Evolutionary conservation across 1,140 invertebrate genomes (phyloP).

Genomic region (Drosophila ercepeae): DNA sequence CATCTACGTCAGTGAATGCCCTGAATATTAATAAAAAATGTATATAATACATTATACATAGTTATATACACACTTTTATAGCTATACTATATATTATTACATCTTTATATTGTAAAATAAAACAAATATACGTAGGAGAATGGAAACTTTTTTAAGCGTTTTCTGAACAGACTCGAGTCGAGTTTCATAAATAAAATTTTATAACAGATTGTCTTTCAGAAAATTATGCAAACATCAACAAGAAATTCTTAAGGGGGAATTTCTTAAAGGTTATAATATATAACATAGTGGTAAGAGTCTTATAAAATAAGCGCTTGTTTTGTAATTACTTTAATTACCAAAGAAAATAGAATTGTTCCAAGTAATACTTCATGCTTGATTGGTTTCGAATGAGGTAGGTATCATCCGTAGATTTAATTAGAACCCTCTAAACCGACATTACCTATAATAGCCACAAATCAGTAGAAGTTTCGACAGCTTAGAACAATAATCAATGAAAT

Average conservation of each 20-base stretch:
- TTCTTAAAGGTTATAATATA: not conserved
- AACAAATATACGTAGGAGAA: not conserved
- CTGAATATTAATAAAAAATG: constrained; percentile 55
- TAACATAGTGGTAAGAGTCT: too few species aligned
- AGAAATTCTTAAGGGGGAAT: not conserved
- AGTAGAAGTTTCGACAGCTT: constrained; percentile 20
- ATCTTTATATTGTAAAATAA: constrained; percentile 29
- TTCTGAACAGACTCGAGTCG: not conserved
- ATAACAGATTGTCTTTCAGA: not conserved
- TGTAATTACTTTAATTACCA: not conserved
- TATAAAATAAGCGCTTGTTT: not conserved
- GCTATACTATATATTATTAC: constrained; percentile 25
- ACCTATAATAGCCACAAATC: constrained; percentile 6
- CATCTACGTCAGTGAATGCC: constrained; percentile 44
- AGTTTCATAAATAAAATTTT: not conserved
- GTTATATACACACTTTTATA: constrained; percentile 9
- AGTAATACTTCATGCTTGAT: constrained; percentile 9
- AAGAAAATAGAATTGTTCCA: not conserved
- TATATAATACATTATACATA: too few species aligned
- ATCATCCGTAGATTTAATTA: constrained; percentile 3
- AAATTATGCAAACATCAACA: not conserved
- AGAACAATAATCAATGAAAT: constrained; percentile 22
- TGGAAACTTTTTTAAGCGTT: constrained; percentile 24
- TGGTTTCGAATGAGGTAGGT: constrained; percentile 9
- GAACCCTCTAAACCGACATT: constrained; percentile 8